phyloP scores from a whole-genome alignment of 2,888 invertebrate species.

The Electrophaes corylata region DNA sequence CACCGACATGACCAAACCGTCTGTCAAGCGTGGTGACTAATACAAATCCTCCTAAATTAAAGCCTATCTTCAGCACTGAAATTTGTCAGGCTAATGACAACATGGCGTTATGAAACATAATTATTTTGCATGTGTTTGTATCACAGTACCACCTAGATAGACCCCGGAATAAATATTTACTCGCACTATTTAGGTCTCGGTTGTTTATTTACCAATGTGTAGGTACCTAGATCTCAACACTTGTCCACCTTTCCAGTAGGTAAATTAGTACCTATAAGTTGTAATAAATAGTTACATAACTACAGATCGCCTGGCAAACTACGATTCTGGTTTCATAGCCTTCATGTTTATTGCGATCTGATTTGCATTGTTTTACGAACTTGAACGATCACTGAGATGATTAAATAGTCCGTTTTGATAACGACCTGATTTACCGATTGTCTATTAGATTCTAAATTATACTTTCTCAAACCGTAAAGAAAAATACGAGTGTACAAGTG shows the following conservation, averaged over 20 bases:
- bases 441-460: slow-evolving; percentile 1
- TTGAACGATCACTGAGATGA: slow-evolving; percentile 22
- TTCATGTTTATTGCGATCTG: slow-evolving; percentile 33
- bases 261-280: slow-evolving; percentile 25
- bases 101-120: too few species aligned
- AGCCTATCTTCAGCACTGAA: too few species aligned
- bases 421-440: slow-evolving; percentile 22
- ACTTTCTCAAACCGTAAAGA: not conserved
- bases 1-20: too few species aligned
- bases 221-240: not conserved
- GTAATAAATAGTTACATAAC: slow-evolving; percentile 32
- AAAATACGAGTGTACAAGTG: too few species aligned
- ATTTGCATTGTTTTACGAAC: slow-evolving; percentile 37
- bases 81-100: too few species aligned
- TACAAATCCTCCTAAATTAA: too few species aligned
- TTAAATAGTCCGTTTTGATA: slow-evolving; percentile 24
- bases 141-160: too few species aligned
- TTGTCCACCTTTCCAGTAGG: slow-evolving; percentile 4
- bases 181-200: too few species aligned
- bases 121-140: too few species aligned
- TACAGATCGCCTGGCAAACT: slow-evolving; percentile 37
- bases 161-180: too few species aligned
- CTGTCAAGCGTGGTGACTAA: too few species aligned
- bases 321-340: slow-evolving; percentile 32
- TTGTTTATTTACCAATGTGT: too few species aligned